A percentile compares a stretch with the other conserved stretches of the same genome.
Conservation (phyloP, 2,888 invertebrate species). For the Axea sp. region DNA sequence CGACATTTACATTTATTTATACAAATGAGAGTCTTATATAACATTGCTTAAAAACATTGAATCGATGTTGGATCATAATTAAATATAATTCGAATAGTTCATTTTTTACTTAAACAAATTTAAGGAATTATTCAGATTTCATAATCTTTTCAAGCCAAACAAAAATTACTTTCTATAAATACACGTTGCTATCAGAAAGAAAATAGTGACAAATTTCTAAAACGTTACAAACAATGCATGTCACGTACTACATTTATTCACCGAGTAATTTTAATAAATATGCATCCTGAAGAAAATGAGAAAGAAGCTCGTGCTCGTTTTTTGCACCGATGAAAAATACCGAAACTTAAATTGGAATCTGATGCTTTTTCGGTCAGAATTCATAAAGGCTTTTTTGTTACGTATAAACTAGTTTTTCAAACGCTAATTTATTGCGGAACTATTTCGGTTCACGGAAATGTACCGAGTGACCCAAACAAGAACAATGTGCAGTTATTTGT, state of each 20-base stretch:
- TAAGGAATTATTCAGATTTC: too few species aligned
- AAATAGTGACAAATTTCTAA: too few species aligned
- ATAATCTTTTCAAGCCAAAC: too few species aligned
- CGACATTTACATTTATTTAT: too few species aligned
- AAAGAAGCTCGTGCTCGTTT: not conserved
- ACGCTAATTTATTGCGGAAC: constrained; percentile 36
- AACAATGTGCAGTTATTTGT: constrained; percentile 52
- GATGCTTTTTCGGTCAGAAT: constrained; percentile 11
- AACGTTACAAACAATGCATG: not conserved
- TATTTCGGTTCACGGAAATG: constrained; percentile 30
- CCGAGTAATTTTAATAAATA: constrained; percentile 27
- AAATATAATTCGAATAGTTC: too few species aligned
- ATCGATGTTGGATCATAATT: too few species aligned
- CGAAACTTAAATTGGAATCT: constrained; percentile 39
- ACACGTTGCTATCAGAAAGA: not conserved
- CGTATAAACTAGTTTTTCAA: constrained; percentile 20
- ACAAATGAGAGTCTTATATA: too few species aligned
- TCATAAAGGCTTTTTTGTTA: constrained; percentile 11
- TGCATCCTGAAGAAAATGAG: not conserved
- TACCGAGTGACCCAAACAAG: constrained; percentile 23
- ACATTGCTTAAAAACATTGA: too few species aligned
- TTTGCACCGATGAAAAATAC: constrained; percentile 25
- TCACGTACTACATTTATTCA: not conserved
- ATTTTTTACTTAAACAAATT: too few species aligned
- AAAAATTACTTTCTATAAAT: not conserved